Conservation (phyloP, 30 jellyfish, hydroid and myxozoan species). For the Pseudorhiza aurosa region DNA sequence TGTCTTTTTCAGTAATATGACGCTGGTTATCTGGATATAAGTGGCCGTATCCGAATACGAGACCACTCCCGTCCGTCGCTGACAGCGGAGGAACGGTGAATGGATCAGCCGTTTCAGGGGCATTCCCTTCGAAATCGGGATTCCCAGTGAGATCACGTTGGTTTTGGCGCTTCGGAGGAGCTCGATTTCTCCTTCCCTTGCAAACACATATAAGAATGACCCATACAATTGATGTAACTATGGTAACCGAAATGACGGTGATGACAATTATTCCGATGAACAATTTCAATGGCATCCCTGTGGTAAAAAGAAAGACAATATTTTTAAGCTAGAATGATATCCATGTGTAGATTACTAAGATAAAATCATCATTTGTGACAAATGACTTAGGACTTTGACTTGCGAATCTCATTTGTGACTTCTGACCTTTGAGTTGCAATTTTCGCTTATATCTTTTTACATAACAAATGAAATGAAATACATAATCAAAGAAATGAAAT, state of each 20-base stretch:
- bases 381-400: too few species aligned
- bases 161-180: constrained; percentile 12
- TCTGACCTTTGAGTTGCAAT: too few species aligned
- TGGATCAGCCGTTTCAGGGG: constrained; percentile 4
- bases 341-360: too few species aligned
- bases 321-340: too few species aligned
- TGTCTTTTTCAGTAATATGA: constrained; percentile 50
- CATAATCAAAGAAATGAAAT: too few species aligned
- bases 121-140: neutral
- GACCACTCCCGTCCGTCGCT: constrained; percentile 70
- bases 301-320: neutral
- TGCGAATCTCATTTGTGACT: too few species aligned
- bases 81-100: constrained; percentile 64
- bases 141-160: neutral
- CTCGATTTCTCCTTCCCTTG: constrained; percentile 71
- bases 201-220: constrained; percentile 74
- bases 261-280: constrained; percentile 78
- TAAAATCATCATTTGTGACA: too few species aligned
- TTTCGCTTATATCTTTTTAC: too few species aligned
- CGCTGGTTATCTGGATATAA: constrained; percentile 67
- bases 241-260: constrained; percentile 78
- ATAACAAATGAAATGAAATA: too few species aligned
- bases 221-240: constrained; percentile 86
- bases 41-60: constrained; percentile 63
- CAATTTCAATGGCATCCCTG: constrained; percentile 68